Base-by-base conservation (phyloP, 2,113 vertebrate genomes). In the Tiliqua scincoides region DNA sequence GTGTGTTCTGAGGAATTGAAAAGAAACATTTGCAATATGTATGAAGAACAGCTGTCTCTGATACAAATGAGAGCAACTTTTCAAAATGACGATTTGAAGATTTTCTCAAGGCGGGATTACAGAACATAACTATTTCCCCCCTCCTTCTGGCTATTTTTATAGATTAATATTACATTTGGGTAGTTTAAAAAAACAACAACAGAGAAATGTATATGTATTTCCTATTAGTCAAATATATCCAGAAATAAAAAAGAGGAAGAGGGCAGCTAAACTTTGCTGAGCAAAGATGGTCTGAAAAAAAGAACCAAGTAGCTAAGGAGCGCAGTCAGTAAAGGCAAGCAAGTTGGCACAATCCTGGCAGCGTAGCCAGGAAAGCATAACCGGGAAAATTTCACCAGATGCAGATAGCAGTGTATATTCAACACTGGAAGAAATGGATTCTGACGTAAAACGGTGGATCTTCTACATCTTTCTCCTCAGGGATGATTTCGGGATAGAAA, bases 21-120 rank as follows among this genome's bases (percentile, higher is more conserved):
- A 96, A 95, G 96, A 97, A 97, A 96, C 96, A 96, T 96, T 97
- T 95, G 93, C 93, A 97, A 95, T 95, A 96, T 96, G 96, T 96
- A 96, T 96, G 96, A 97, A 95, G 96, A 97, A 97, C 96, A 97
- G 96, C 96, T 97, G 96, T 95, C 96, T 93, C 89, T 89, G 95
- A 57, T 32, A 63, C 57, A 94, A 94, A 93, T 91, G 89, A 93
- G 88, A 96, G 89, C 71, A 92, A 94, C 93, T 95, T 96, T 94
- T 90, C 93, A 96, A 96, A 96, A 95, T 87, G 94, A 96, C 94
- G 96, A 87, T 95, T 95, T 94, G 91, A 93, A 95, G 92, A 79
- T 94, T 94, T 93, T 94, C 91, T 95, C 91, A 91, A 92, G 90
- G 91, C 94, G 92, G 91, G 93, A 89, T 92, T 94, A 94, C 87